Percentiles rank a stretch among this genome's conserved stretches.
These are phyloP conservation scores for Penaeus vannamei DNA, from an alignment of 1,140 invertebrate species.

Conservation along the genomic window DNA sequence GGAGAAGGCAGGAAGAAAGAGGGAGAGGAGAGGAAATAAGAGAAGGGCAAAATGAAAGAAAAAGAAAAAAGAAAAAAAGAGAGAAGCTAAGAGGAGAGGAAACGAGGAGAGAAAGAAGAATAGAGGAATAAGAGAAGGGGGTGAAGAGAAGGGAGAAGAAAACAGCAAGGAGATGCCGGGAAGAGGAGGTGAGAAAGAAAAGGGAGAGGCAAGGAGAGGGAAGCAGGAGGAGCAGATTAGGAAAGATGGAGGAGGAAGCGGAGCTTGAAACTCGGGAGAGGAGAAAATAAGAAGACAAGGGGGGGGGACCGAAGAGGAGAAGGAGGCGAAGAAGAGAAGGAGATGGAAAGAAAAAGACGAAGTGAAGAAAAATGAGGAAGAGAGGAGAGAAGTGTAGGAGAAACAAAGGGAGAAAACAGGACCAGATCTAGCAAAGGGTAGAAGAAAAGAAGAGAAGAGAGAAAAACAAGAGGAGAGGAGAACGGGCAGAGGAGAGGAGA, in stretches of 20 bases:
- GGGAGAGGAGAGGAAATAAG: no score
- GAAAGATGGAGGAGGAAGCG: no score
- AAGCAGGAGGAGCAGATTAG: constrained; percentile 23
- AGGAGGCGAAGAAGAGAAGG: constrained; percentile 14
- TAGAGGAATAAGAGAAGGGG: neutral
- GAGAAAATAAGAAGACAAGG: no score
- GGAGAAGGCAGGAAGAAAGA: no score
- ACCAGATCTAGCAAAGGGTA: neutral
- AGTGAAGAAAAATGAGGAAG: neutral
- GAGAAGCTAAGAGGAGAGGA: no score
- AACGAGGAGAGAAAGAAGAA: no score
- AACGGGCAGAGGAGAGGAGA: neutral
- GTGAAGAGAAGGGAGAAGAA: neutral
- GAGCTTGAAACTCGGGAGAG: no score
- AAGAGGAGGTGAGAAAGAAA: neutral
- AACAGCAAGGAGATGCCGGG: neutral
- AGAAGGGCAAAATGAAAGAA: no score
- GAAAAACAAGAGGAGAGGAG: constrained; percentile 5
- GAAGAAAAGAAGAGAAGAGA: neutral
- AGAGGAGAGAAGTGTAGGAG: neutral
- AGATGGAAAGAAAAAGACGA: constrained; percentile 37
- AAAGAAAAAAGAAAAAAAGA: no score
- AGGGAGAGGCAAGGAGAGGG: neutral
- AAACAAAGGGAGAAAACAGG: neutral
- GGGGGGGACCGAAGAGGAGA: constrained; percentile 4